These are phyloP conservation scores for Microcebus griseorufus DNA, from an alignment of 2,113 vertebrate species.

Conservation along the genomic window DNA sequence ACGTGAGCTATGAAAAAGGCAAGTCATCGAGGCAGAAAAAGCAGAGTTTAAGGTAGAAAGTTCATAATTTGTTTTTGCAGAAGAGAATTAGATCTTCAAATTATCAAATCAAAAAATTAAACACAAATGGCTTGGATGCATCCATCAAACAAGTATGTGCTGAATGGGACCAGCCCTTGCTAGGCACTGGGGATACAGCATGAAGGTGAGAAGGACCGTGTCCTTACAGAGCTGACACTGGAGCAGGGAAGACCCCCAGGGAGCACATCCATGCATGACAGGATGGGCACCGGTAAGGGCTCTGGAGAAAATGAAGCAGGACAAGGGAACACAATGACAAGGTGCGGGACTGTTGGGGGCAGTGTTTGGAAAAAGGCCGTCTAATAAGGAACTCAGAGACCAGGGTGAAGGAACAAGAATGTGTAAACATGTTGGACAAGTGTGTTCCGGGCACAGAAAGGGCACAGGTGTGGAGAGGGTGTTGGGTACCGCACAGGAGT, in stretches of 20 bases:
- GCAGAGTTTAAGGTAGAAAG: neutral
- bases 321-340: neutral
- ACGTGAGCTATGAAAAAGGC: neutral
- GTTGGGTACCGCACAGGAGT: rapidly evolving
- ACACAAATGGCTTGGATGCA: neutral
- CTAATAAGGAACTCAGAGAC: neutral
- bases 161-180: neutral
- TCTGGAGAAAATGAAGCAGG: neutral
- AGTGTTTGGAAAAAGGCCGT: neutral
- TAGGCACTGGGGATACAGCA: rapidly evolving
- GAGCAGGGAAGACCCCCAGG: neutral
- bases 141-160: neutral
- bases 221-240: neutral
- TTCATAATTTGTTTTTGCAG: neutral
- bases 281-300: neutral
- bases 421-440: neutral
- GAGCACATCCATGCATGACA: rapidly evolving
- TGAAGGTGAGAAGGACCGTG: neutral
- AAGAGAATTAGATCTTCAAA: neutral
- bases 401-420: neutral
- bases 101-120: neutral
- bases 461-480: neutral
- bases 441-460: neutral
- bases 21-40: neutral
- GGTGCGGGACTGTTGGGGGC: rapidly evolving